Percentiles rank a stretch among this genome's conserved stretches.
Conservation (phyloP, 1,140 invertebrate genomes). For the Drosophila albomicans region DNA sequence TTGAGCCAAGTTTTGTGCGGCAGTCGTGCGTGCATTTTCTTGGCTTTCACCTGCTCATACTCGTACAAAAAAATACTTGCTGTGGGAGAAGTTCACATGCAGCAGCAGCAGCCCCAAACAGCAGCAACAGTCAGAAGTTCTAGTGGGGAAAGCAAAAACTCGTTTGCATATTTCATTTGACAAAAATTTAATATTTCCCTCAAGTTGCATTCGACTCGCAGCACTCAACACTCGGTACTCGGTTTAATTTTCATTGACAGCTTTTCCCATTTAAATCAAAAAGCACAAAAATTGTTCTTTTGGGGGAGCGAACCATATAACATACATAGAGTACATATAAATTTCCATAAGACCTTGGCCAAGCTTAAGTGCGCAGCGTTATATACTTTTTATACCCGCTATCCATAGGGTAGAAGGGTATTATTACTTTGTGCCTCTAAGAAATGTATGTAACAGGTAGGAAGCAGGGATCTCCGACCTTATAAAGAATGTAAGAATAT, state of each 20-base stretch:
- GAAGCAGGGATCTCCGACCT: too few relatives aligned
- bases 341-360: background rate
- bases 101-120: background rate
- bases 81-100: constrained; percentile 10
- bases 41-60: constrained; percentile 10
- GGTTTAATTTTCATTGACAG: constrained; percentile 23
- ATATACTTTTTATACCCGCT: too few relatives aligned
- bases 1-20: constrained; percentile 16
- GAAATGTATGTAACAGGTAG: too few relatives aligned
- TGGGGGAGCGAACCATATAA: background rate
- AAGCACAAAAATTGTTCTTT: background rate
- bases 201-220: constrained; percentile 2
- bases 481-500: too few relatives aligned
- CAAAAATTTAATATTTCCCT: constrained; percentile 35
- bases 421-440: too few relatives aligned
- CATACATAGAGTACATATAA: background rate
- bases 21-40: constrained; percentile 36
- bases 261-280: constrained; percentile 16
- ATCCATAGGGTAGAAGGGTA: too few relatives aligned
- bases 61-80: constrained; percentile 5
- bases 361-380: background rate
- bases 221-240: constrained; percentile 2
- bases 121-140: background rate
- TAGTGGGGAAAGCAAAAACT: background rate
- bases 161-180: constrained; percentile 29